Percentiles rank a stretch among this genome's conserved stretches.
Evolutionary conservation across 2,797 vertebrate genomes (phyloP).

Genomic region (Orestias chungarensis): DNA sequence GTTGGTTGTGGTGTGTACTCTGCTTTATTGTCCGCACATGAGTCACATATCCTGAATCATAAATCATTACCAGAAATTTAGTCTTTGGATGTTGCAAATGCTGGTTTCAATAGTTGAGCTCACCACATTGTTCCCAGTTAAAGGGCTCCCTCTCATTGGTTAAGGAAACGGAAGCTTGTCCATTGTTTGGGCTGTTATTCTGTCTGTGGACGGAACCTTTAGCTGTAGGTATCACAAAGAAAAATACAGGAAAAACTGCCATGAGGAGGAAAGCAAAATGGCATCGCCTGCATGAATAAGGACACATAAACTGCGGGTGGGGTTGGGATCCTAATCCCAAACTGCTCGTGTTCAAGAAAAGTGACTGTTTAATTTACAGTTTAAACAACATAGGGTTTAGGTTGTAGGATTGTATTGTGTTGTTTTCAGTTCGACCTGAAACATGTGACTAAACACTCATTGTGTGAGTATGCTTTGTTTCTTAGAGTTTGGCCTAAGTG

Average conservation of each 20-base stretch:
- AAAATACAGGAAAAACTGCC: constrained; percentile 65
- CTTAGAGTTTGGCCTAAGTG: constrained; percentile 15
- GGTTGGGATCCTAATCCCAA: not conserved
- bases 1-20: constrained; percentile 8
- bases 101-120: constrained; percentile 12
- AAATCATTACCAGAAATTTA: constrained; percentile 21
- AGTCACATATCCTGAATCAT: constrained; percentile 31
- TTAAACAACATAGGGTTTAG: not conserved
- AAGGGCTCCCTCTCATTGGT: constrained; percentile 20
- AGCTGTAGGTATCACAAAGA: constrained; percentile 43
- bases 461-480: constrained; percentile 10
- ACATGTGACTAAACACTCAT: not conserved
- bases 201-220: constrained; percentile 25
- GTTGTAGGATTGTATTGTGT: constrained; percentile 4
- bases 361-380: not conserved
- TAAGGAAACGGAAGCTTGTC: constrained; percentile 51
- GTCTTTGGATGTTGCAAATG: constrained; percentile 2
- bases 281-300: constrained; percentile 30
- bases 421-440: constrained; percentile 12
- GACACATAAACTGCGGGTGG: constrained; percentile 19
- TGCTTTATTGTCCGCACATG: constrained; percentile 23
- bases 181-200: constrained; percentile 63
- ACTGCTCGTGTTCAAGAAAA: not conserved
- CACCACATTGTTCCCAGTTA: constrained; percentile 45
- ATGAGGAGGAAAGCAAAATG: constrained; percentile 42